Evolutionary conservation across 2,797 vertebrate genomes (phyloP).

Genomic region (Centroberyx gerrardi): DNA sequence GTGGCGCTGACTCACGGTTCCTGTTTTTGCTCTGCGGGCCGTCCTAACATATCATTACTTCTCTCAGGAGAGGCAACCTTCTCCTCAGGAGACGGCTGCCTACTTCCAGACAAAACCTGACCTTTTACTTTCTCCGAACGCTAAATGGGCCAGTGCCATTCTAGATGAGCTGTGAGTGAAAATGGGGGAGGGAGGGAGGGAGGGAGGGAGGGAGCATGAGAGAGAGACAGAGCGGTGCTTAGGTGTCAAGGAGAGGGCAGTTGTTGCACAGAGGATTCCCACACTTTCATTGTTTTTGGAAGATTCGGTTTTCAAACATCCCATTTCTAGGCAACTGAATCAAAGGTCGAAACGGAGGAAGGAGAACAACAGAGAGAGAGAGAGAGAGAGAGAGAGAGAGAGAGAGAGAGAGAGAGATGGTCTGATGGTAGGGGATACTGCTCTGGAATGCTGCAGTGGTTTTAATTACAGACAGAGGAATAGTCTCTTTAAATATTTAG

Average conservation of each 20-base stretch:
- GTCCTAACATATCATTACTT: slow-evolving; percentile 80
- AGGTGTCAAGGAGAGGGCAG: slow-evolving; percentile 74
- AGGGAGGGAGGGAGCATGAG: background rate
- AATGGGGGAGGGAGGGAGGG: slow-evolving; percentile 18
- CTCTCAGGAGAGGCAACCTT: slow-evolving; percentile 62
- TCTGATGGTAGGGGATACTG: slow-evolving; percentile 64
- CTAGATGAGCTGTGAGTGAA: slow-evolving; percentile 53
- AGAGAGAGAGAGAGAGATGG: slow-evolving; percentile 34
- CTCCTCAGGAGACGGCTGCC: slow-evolving; percentile 43
- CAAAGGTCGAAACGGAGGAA: slow-evolving; percentile 70
- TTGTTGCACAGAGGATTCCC: slow-evolving; percentile 64
- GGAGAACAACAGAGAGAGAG: slow-evolving; percentile 52
- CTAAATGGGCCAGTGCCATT: slow-evolving; percentile 56
- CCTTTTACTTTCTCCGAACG: slow-evolving; percentile 61
- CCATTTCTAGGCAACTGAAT: slow-evolving; percentile 75
- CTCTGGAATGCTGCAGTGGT: slow-evolving; percentile 73
- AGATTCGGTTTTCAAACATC: slow-evolving; percentile 68
- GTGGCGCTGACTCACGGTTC: slow-evolving; percentile 77
- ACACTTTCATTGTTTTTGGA: slow-evolving; percentile 75
- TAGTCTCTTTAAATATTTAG: slow-evolving; percentile 86
- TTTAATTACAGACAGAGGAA: slow-evolving; percentile 83
- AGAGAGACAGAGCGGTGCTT: slow-evolving; percentile 43
- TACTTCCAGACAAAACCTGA: slow-evolving; percentile 70
- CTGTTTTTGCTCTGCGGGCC: slow-evolving; percentile 76
- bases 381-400: slow-evolving; percentile 14